Evolutionary conservation across 2,113 vertebrate species (phyloP).

Genomic region (Rhombomys opimus): DNA sequence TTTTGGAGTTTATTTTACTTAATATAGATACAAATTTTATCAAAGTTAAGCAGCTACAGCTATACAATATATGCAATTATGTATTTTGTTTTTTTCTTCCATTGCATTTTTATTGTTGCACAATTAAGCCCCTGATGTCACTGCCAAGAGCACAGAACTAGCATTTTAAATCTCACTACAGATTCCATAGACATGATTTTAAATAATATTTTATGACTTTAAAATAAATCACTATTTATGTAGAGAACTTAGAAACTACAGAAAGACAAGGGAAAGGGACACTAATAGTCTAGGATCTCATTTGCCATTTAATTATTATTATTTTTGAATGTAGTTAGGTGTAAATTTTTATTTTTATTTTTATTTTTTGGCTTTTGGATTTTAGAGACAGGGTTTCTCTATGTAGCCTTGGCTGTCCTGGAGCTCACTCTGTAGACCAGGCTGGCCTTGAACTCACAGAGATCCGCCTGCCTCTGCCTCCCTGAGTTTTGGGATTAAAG

Average conservation of each 20-base stretch:
- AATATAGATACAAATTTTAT: background rate
- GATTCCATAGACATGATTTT: background rate
- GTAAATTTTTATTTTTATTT: no score
- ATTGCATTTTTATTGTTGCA: background rate
- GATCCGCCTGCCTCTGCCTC: no score
- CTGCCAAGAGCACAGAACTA: background rate
- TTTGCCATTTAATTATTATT: background rate
- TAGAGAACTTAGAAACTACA: constrained; percentile 5
- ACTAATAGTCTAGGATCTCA: background rate
- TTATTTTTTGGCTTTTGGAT: no score
- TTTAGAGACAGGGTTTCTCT: no score
- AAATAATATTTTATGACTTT: constrained; percentile 31
- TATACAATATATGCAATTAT: background rate
- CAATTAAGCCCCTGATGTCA: background rate
- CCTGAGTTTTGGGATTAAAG: no score
- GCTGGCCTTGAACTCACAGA: no score
- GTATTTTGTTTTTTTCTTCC: background rate
- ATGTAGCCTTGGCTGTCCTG: no score
- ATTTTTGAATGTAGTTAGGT: background rate
- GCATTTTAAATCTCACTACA: constrained; percentile 3
- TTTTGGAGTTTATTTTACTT: constrained; percentile 35
- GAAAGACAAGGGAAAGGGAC: background rate
- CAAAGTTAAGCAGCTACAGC: background rate
- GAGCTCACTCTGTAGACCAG: no score
- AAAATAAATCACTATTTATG: background rate